Conservation (phyloP, 2,888 invertebrate genomes). For the Tetropium fuscum region DNA sequence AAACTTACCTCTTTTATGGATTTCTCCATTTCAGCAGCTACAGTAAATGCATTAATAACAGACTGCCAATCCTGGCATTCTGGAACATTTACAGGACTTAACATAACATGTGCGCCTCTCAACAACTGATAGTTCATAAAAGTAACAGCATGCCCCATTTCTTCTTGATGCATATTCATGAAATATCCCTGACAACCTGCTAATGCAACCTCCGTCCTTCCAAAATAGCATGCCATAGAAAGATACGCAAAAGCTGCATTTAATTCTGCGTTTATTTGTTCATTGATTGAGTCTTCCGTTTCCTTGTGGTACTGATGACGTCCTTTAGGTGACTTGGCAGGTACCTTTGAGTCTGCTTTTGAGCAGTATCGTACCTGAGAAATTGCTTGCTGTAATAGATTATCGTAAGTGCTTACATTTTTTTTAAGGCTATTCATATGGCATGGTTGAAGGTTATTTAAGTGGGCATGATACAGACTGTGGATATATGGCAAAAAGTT, state of each 20-base stretch:
- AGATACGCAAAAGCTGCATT: constrained; percentile 73
- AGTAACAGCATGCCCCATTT: constrained; percentile 65
- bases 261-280: constrained; percentile 71
- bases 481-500: no score
- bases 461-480: no score
- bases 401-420: constrained; percentile 14
- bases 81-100: constrained; percentile 56
- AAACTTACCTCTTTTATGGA: constrained; percentile 57
- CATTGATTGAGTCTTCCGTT: constrained; percentile 68
- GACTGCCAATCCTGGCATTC: constrained; percentile 62
- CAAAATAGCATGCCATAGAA: constrained; percentile 71
- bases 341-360: neutral
- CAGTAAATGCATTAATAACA: constrained; percentile 63
- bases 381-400: constrained; percentile 2
- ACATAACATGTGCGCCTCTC: constrained; percentile 65
- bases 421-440: no score
- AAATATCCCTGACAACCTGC: constrained; percentile 66
- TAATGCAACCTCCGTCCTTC: constrained; percentile 65
- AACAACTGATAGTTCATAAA: constrained; percentile 66
- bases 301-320: constrained; percentile 64
- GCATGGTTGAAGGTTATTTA: no score
- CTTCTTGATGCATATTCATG: constrained; percentile 67
- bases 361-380: constrained; percentile 17
- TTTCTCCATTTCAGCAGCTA: constrained; percentile 60
- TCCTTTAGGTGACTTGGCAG: constrained; percentile 22